These are phyloP conservation scores for Rhea americana DNA, from an alignment of 2,113 vertebrate species.

Conservation along the genomic window DNA sequence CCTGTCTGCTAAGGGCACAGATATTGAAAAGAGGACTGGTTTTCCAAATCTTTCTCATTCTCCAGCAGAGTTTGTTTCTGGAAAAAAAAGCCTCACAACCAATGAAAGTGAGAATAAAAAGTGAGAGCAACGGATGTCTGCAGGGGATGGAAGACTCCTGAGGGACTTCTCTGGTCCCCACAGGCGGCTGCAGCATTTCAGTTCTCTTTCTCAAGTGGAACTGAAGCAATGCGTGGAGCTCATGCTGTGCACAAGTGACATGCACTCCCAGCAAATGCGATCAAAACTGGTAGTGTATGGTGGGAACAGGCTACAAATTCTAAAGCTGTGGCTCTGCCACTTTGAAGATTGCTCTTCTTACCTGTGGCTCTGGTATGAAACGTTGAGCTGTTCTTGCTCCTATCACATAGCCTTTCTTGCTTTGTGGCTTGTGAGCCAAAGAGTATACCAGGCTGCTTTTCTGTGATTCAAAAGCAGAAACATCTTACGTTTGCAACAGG, in stretches of 20 bases:
- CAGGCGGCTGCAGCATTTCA: not conserved
- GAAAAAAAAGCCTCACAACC: not conserved
- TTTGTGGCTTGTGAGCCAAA: constrained; percentile 73
- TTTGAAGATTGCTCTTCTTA: constrained; percentile 7
- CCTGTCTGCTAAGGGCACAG: not conserved
- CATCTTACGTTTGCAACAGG: not conserved
- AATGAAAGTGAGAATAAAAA: not conserved
- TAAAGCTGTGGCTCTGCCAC: not conserved
- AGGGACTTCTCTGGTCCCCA: not conserved
- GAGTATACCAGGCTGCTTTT: constrained; percentile 62
- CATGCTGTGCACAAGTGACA: not conserved
- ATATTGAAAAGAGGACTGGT: not conserved
- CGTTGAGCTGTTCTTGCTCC: constrained; percentile 81
- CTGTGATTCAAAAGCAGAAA: constrained; percentile 55
- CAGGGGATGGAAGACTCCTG: not conserved
- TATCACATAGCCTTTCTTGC: constrained; percentile 81
- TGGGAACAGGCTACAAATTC: not conserved
- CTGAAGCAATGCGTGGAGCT: not conserved
- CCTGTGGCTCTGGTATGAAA: constrained; percentile 71
- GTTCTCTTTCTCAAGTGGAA: not conserved
- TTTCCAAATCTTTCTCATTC: not conserved
- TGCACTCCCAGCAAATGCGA: not conserved
- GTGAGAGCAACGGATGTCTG: not conserved
- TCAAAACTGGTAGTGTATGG: rapidly evolving
- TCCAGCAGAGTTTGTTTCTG: not conserved